phyloP scores from a whole-genome alignment of 92 coral and sea anemone genomes.

The Palythoa grandis region DNA sequence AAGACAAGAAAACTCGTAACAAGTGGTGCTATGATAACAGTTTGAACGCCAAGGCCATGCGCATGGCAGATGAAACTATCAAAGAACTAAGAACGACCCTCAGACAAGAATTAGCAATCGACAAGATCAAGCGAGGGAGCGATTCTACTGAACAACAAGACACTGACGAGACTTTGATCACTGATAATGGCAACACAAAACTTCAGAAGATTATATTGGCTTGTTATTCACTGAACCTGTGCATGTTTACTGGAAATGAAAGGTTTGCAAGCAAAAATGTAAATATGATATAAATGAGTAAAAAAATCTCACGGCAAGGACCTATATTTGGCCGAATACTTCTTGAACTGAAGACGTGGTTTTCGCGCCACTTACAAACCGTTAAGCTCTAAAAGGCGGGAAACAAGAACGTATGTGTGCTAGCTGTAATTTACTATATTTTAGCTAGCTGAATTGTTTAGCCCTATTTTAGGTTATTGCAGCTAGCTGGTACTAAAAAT shows the following conservation, averaged over 20 bases:
- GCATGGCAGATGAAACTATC: conserved; percentile 84
- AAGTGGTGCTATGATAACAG: conserved; percentile 87
- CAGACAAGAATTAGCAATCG: conserved; percentile 51
- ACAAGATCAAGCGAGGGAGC: conserved; percentile 27
- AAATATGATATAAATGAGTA: neutral
- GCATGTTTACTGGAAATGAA: conserved; percentile 88
- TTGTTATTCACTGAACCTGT: conserved; percentile 74
- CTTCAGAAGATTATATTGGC: conserved; percentile 76
- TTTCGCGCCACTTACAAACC: too few species aligned
- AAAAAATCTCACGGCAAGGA: too few species aligned
- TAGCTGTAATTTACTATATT: too few species aligned
- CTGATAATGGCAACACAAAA: conserved; percentile 45
- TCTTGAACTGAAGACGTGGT: too few species aligned
- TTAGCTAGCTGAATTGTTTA: too few species aligned
- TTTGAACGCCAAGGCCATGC: conserved; percentile 90
- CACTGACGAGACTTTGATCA: neutral
- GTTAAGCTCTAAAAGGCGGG: too few species aligned
- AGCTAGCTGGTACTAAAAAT: too few species aligned
- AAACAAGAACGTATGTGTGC: too few species aligned
- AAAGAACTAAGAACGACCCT: conserved; percentile 77
- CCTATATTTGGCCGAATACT: too few species aligned
- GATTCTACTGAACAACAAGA: neutral
- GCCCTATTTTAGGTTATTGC: too few species aligned
- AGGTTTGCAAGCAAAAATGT: conserved; percentile 21
- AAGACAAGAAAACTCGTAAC: conserved; percentile 46